Percentiles rank a stretch among this genome's conserved stretches.
phyloP scores from a whole-genome alignment of 2,888 invertebrate species.

The Lacanobia wlatinum region DNA sequence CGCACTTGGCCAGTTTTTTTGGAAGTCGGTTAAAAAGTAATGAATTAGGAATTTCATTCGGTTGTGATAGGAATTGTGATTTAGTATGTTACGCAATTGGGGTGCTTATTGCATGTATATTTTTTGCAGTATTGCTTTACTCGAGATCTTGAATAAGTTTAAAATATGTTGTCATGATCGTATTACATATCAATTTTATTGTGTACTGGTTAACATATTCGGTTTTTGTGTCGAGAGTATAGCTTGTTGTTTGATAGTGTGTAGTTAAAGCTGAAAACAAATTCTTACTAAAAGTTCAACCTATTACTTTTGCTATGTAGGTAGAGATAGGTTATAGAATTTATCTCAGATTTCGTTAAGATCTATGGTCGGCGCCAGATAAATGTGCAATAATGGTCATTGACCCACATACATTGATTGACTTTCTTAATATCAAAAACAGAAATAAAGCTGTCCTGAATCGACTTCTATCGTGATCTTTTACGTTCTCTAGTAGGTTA shows the following conservation, averaged over 20 bases:
- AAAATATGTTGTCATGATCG: conserved; percentile 55
- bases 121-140: conserved; percentile 37
- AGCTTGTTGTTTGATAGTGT: conserved; percentile 24
- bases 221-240: conserved; percentile 54
- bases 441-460: too few species aligned
- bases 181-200: conserved; percentile 68
- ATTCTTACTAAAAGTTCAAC: conserved; percentile 11
- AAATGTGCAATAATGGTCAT: too few species aligned
- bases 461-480: too few species aligned
- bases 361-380: too few species aligned
- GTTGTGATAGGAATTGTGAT: neutral
- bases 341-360: conserved; percentile 5
- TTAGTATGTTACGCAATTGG: neutral
- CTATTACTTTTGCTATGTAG: conserved; percentile 10
- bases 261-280: conserved; percentile 11
- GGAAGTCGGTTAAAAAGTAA: neutral
- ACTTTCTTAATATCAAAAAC: too few species aligned
- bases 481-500: too few species aligned
- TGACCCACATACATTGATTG: too few species aligned
- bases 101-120: neutral
- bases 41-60: neutral
- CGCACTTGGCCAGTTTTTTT: too few species aligned
- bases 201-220: conserved; percentile 39
- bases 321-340: conserved; percentile 7
- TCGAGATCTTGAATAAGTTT: conserved; percentile 49